Evolutionary conservation across 2,888 invertebrate species (phyloP), one percentile per base, ranked within the genome.

Genomic region (Dendrolimus pini): DNA sequence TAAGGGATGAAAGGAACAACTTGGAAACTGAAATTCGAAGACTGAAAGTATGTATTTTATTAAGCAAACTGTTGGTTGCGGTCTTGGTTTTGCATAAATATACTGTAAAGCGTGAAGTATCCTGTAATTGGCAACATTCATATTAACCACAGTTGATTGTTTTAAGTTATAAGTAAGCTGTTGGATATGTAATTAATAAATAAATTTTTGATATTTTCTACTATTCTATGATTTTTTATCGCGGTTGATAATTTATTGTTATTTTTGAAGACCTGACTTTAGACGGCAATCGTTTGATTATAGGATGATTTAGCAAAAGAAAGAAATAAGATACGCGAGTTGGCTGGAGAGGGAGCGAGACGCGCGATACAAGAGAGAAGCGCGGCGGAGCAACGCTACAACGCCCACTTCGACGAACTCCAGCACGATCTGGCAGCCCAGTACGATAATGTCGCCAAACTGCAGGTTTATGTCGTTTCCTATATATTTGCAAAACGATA

Each of bases 361-460:
- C 92, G 95, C 9, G 90, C 95, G 30, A 88, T 94, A 9, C 95
- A 94, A 57, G 95, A 96, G 78, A 89, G 96, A 42, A 92, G 94
- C 64, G 94, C 94, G 52, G 93, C 94, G 1, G 95, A 96, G 72
- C 91, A 94, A 55, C 91, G 95, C 0, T 96, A 95, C 78, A 93
- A 93, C 61, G 94, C 94, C 62, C 94, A 94, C 72, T 94, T 95
- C 60, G 96, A 97, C 74, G 95, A 96, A 67, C 85, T 96, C 54
- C 95, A 95, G 30, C 93, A 94, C 7, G 96, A 97, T 70, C 86
- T 96, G 41, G 94, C 95, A 0, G 93, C 93, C 1, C 96, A 96
- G 76, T 96, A 96, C 92, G 96, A 97, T 71, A 93, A 94, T 53
- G 94, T 95, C 0, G 93, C 95, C 55, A 95, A 96, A 71, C 76